Conservation (phyloP, 2,113 vertebrate genomes). For the Ameiurus melas region DNA sequence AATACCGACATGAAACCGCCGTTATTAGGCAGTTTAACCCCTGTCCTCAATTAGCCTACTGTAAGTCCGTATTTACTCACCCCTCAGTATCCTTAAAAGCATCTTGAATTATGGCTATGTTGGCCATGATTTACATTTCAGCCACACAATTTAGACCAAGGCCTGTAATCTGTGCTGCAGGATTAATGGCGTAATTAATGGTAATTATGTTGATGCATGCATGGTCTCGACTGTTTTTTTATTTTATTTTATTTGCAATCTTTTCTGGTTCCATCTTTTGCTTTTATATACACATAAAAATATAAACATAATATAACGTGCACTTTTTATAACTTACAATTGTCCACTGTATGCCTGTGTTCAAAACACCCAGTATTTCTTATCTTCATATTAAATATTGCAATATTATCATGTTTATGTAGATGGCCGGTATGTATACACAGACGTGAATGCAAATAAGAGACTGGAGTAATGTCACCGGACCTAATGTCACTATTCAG, state of each 20-base stretch:
- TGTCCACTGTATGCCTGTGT: not conserved
- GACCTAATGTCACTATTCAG: not conserved
- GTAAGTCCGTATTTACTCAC: constrained; percentile 25
- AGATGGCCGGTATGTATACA: not conserved
- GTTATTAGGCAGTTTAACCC: constrained; percentile 18
- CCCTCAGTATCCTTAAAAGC: constrained; percentile 28
- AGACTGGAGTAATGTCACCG: not conserved
- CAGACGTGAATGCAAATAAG: not conserved
- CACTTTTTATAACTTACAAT: not conserved
- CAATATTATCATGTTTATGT: not conserved
- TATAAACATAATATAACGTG: not conserved
- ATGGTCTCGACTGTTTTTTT: not conserved
- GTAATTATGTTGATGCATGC: not conserved
- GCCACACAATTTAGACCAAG: constrained; percentile 27
- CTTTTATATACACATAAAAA: not conserved
- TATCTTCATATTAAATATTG: not conserved
- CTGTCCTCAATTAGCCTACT: constrained; percentile 27
- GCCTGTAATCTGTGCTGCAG: constrained; percentile 30
- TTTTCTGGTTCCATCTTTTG: not conserved
- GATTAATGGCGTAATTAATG: constrained; percentile 16
- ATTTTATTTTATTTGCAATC: not conserved
- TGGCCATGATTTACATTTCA: constrained; percentile 29
- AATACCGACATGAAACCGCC: constrained; percentile 22
- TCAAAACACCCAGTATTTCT: not conserved
- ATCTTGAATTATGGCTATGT: not conserved